Evolutionary conservation across 1,140 invertebrate genomes (phyloP).

Genomic region (Brachionus sp.): DNA sequence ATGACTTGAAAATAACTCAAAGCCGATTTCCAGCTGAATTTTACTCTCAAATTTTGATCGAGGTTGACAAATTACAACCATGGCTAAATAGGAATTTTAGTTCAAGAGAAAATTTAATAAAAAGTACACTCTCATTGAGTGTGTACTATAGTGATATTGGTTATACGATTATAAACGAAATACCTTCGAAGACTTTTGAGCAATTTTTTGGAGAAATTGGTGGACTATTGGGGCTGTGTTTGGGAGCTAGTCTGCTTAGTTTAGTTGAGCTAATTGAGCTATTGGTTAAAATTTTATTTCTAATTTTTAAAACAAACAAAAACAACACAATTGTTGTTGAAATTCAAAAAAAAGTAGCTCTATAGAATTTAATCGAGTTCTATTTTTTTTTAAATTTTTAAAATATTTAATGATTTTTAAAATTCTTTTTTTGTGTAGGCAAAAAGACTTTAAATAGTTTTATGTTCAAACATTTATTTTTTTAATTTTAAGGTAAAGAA

Average conservation of each 20-base stretch:
- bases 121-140: not conserved
- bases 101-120: not conserved
- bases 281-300: not conserved
- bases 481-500: too few relatives aligned
- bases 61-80: not conserved
- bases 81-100: not conserved
- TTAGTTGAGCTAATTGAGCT: not conserved
- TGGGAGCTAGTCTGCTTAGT: not conserved
- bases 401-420: not conserved
- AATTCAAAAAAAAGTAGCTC: too few relatives aligned
- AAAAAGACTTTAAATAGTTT: too few relatives aligned
- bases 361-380: not conserved
- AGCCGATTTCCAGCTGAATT: not conserved
- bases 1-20: not conserved
- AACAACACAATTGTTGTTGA: not conserved
- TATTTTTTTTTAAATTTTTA: not conserved
- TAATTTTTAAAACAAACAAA: not conserved
- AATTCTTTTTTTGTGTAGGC: not conserved
- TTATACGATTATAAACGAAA: not conserved
- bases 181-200: not conserved
- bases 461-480: too few relatives aligned
- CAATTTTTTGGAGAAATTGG: constrained; percentile 3
- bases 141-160: constrained; percentile 12
- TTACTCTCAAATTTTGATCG: not conserved
- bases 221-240: not conserved